Evolutionary conservation across 2,797 vertebrate species (phyloP).

Genomic region (Tauraco hartlaubi): DNA sequence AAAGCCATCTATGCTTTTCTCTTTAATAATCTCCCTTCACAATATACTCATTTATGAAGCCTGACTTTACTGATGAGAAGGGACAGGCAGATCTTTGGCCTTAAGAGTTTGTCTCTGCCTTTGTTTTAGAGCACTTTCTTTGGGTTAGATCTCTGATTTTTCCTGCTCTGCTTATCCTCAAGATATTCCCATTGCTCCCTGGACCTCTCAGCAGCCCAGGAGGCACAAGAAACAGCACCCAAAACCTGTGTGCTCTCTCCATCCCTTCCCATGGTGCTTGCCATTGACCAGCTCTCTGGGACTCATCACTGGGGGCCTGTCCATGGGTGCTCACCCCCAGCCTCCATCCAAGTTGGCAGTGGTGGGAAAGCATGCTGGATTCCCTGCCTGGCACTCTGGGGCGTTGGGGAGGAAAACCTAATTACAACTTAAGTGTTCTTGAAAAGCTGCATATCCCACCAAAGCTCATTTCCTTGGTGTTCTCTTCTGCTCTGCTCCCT

Average conservation of each 20-base stretch:
- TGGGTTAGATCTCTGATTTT: constrained; percentile 54
- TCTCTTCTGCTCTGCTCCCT: neutral
- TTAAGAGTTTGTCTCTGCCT: constrained; percentile 67
- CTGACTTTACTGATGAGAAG: constrained; percentile 75
- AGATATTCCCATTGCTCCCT: neutral
- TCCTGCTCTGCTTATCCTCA: constrained; percentile 16
- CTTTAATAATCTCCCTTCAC: constrained; percentile 68
- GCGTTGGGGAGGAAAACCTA: neutral
- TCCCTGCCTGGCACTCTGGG: neutral
- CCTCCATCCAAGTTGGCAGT: accelerated
- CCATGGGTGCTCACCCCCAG: neutral
- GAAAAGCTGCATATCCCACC: neutral
- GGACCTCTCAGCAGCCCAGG: neutral
- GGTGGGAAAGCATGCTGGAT: neutral
- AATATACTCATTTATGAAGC: constrained; percentile 73
- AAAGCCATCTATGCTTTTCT: constrained; percentile 70
- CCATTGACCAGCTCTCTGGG: accelerated
- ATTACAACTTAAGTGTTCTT: neutral
- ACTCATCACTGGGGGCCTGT: accelerated
- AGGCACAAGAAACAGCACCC: neutral
- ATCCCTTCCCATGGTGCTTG: neutral
- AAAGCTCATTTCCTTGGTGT: neutral
- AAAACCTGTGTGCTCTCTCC: neutral
- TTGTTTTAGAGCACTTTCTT: constrained; percentile 49
- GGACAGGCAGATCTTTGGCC: constrained; percentile 76